A percentile compares a stretch with the other conserved stretches of the same genome.
Conservation (phyloP, 2,797 vertebrate genomes). For the Triplophysa bombifrons region DNA sequence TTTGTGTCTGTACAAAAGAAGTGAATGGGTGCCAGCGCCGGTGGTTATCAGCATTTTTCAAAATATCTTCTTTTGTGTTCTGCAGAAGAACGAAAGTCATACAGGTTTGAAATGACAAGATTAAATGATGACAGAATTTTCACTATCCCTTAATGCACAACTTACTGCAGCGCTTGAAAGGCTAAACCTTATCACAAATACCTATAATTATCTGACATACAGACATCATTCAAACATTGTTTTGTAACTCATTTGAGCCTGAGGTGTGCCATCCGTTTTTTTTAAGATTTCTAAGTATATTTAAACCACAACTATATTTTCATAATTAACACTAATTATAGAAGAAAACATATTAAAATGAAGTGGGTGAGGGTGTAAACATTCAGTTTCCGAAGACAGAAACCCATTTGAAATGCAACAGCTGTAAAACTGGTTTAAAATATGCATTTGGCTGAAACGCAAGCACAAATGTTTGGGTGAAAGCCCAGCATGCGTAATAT, state of each 20-base stretch:
- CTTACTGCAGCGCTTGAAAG: no score
- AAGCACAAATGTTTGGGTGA: constrained; percentile 27
- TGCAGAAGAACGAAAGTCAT: background rate
- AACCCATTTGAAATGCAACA: background rate
- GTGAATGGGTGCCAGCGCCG: no score
- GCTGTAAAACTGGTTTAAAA: background rate
- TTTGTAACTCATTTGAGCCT: background rate
- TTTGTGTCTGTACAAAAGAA: no score
- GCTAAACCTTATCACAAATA: no score
- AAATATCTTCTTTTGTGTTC: no score
- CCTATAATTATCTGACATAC: no score
- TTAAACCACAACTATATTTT: background rate
- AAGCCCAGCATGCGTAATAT: constrained; percentile 29
- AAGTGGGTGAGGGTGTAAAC: constrained; percentile 19
- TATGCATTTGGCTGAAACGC: background rate
- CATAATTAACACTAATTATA: constrained; percentile 31
- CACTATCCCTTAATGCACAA: no score
- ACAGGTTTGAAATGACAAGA: background rate
- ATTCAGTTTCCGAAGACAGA: background rate
- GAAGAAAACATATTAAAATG: constrained; percentile 11
- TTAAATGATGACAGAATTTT: no score
- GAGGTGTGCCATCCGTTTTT: background rate
- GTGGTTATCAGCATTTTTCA: no score
- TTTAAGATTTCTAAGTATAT: no score
- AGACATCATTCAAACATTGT: background rate